These are phyloP conservation scores for Rachycentron canadum DNA, from an alignment of 2,797 vertebrate genomes.

Conservation along the genomic window DNA sequence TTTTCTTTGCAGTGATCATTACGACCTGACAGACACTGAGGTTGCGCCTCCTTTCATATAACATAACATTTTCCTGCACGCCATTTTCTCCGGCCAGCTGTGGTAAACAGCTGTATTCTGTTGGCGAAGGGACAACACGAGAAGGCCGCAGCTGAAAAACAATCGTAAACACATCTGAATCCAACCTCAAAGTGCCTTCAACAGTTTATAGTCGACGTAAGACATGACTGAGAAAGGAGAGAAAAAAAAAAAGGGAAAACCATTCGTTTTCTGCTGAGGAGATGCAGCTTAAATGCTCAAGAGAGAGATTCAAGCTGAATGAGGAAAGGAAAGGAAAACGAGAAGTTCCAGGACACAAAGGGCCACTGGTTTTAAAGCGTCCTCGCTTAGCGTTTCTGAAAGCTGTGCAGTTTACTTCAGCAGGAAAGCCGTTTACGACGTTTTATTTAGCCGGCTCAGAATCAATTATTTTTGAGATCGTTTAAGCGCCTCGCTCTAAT, in stretches of 20 bases:
- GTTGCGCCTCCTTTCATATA: not conserved
- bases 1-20: too few species aligned
- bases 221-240: not conserved
- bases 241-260: not conserved
- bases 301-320: constrained; percentile 3
- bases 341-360: not conserved
- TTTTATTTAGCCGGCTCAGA: constrained; percentile 43
- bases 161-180: not conserved
- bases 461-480: constrained; percentile 45
- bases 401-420: constrained; percentile 30
- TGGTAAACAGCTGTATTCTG: not conserved
- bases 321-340: not conserved
- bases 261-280: not conserved
- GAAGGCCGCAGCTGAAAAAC: not conserved
- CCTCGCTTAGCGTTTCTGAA: constrained; percentile 10
- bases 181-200: not conserved
- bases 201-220: not conserved
- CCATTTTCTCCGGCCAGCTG: not conserved
- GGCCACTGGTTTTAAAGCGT: not conserved
- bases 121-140: not conserved
- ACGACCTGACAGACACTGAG: too few species aligned
- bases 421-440: not conserved
- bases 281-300: not conserved
- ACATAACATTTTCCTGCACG: not conserved
- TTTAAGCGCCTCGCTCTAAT: constrained; percentile 37